Evolutionary conservation across 1,140 invertebrate species (phyloP).

Genomic region (Battus philenor): DNA sequence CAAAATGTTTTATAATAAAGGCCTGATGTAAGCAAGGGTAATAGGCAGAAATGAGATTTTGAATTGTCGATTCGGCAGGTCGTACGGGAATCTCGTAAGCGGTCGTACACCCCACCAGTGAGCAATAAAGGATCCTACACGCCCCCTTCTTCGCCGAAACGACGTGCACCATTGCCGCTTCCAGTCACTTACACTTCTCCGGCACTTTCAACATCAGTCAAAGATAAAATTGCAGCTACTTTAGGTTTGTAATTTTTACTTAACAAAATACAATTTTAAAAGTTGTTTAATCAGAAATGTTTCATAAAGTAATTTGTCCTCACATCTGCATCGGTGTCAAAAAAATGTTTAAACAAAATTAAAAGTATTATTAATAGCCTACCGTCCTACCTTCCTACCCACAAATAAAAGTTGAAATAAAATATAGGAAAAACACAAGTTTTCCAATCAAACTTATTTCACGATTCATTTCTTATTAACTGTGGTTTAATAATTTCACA

Average conservation of each 20-base stretch:
- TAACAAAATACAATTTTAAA: no score
- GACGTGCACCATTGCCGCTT: conserved; percentile 41
- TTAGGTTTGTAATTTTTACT: conserved; percentile 54
- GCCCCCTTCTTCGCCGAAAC: conserved; percentile 46
- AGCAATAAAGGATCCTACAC: conserved; percentile 26
- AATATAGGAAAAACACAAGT: no score
- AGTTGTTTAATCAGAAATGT: no score
- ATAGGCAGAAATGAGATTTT: no score
- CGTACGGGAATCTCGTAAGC: conserved; percentile 48
- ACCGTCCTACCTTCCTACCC: no score
- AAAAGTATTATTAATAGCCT: no score
- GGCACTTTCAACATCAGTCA: conserved; percentile 60
- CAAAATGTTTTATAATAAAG: no score
- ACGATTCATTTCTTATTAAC: no score
- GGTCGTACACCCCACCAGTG: conserved; percentile 61
- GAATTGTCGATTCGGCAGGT: conserved; percentile 43
- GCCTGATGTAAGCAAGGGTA: no score
- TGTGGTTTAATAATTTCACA: no score
- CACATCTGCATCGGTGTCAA: background rate
- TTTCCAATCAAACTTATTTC: no score
- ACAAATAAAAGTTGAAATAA: no score
- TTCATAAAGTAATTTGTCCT: background rate
- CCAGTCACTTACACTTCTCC: conserved; percentile 46
- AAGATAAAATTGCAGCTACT: conserved; percentile 70
- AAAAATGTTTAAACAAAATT: background rate